These are phyloP conservation scores for Tetragonula clypearis DNA, from an alignment of 1,140 invertebrate genomes.

Conservation along the genomic window DNA sequence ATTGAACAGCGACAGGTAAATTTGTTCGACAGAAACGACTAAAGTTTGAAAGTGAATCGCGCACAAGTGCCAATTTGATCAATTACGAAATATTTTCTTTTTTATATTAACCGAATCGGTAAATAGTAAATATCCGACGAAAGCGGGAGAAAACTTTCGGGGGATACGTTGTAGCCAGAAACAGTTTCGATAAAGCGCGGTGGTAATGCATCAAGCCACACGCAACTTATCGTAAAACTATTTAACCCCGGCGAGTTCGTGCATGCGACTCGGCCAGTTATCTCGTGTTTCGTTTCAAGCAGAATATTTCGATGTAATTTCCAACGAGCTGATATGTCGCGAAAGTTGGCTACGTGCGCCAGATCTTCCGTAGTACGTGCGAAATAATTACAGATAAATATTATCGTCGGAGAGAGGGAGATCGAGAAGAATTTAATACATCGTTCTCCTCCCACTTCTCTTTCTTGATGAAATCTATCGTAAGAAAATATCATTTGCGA, in stretches of 20 bases:
- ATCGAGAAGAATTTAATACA: not conserved
- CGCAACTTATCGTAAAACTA: slow-evolving; percentile 16
- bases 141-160: not conserved
- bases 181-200: slow-evolving; percentile 9
- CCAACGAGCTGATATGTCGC: slow-evolving; percentile 37
- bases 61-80: too few relatives aligned
- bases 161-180: not conserved
- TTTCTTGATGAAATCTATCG: not conserved
- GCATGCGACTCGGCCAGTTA: slow-evolving; percentile 1
- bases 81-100: not conserved
- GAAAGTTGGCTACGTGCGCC: slow-evolving; percentile 18
- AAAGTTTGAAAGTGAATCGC: not conserved
- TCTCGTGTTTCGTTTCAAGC: slow-evolving; percentile 18
- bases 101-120: not conserved
- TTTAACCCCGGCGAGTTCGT: slow-evolving; percentile 19
- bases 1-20: not conserved
- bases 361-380: not conserved
- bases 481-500: not conserved
- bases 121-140: not conserved
- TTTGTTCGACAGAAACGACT: fast-evolving
- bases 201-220: not conserved
- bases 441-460: not conserved
- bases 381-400: slow-evolving; percentile 21
- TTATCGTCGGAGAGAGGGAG: not conserved
- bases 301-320: slow-evolving; percentile 40